These are phyloP conservation scores for Sorex araneus DNA, from an alignment of 2,113 vertebrate genomes.

Conservation along the genomic window DNA sequence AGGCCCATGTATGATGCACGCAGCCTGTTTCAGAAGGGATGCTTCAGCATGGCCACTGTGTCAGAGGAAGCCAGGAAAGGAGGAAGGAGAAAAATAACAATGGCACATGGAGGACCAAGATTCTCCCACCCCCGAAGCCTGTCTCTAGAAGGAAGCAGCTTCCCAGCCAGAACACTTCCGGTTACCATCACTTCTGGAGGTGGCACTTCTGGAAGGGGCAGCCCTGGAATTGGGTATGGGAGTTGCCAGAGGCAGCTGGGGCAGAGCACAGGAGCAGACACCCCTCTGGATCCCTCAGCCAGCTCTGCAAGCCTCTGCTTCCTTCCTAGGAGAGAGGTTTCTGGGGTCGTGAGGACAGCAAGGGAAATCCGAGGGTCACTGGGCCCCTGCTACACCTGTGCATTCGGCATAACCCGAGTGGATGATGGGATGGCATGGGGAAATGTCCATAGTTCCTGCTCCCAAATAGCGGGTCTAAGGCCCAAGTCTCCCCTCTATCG, in stretches of 20 bases:
- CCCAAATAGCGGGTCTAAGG: constrained; percentile 77
- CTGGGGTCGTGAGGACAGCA: constrained; percentile 85
- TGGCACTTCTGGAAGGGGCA: neutral
- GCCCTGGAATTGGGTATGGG: neutral
- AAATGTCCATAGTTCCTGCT: constrained; percentile 81
- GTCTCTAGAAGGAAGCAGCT: neutral
- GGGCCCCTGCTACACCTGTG: constrained; percentile 88
- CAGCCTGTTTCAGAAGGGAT: neutral
- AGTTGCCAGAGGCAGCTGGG: no score
- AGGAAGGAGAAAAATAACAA: neutral
- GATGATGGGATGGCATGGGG: constrained; percentile 86
- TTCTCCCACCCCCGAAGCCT: neutral
- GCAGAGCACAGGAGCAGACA: no score
- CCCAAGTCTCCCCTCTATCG: constrained; percentile 76
- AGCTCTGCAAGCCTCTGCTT: constrained; percentile 88
- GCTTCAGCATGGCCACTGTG: neutral
- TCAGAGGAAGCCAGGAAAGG: neutral
- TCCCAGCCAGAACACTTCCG: neutral
- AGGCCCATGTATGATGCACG: no score
- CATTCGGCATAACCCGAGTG: constrained; percentile 87
- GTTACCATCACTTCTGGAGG: neutral
- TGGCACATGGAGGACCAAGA: neutral
- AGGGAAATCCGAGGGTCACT: constrained; percentile 90
- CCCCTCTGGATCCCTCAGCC: constrained; percentile 68
- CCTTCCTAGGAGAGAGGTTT: constrained; percentile 89